Conservation (phyloP, 1,140 invertebrate species). For the Bombus fervidus region DNA sequence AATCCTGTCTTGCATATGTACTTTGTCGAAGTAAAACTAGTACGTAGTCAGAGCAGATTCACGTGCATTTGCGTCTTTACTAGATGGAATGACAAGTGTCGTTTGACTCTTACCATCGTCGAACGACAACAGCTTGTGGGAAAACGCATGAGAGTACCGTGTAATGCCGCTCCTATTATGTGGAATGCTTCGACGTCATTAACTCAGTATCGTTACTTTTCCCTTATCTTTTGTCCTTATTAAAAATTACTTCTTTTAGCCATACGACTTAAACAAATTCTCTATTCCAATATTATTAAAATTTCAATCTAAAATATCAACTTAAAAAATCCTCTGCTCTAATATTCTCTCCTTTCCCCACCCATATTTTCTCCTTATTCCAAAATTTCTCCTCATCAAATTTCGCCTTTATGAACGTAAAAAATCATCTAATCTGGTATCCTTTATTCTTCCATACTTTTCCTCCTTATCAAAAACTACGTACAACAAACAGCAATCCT, state of each 20-base stretch:
- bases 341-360: too few relatives aligned
- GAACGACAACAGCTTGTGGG: neutral
- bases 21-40: neutral
- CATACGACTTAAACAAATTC: neutral
- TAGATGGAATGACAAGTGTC: neutral
- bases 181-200: neutral
- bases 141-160: neutral
- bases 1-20: conserved; percentile 40
- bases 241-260: neutral
- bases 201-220: neutral
- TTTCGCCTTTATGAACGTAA: too few relatives aligned
- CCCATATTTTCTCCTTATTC: neutral
- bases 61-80: too few relatives aligned
- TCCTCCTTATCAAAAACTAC: too few relatives aligned
- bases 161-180: neutral
- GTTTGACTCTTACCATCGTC: neutral
- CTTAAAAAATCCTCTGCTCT: too few relatives aligned
- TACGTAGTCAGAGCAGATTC: conserved; percentile 19
- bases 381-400: too few relatives aligned
- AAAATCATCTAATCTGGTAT: neutral
- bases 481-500: neutral
- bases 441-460: neutral
- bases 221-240: neutral
- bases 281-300: neutral
- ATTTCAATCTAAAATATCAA: too few relatives aligned